phyloP scores from a whole-genome alignment of 53 echinoderm and acorn worm genomes.

The Pentamera pediparva region DNA sequence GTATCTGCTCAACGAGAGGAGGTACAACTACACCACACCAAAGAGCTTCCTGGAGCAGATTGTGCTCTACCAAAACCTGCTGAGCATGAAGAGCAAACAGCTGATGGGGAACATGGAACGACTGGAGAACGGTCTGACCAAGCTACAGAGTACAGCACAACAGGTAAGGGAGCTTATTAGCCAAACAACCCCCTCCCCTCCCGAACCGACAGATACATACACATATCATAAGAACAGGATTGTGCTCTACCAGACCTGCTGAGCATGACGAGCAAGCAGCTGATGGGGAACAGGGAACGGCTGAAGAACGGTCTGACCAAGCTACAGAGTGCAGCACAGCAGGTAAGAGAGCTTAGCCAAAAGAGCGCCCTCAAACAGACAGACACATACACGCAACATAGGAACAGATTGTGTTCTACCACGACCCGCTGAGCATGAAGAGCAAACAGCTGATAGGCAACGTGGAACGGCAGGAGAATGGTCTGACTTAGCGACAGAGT shows the following conservation, averaged over 20 bases:
- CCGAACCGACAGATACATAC: not conserved
- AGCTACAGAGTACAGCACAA: slow-evolving; percentile 94
- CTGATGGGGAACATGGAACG: slow-evolving; percentile 93
- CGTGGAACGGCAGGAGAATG: slow-evolving; percentile 96
- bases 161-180: slow-evolving; percentile 56
- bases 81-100: slow-evolving; percentile 75
- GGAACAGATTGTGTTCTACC: slow-evolving; percentile 97
- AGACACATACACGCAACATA: too few species aligned
- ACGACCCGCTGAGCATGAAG: slow-evolving; percentile 76
- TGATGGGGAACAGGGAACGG: slow-evolving; percentile 92
- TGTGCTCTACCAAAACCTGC: slow-evolving; percentile 82
- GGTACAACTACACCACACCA: slow-evolving; percentile 99
- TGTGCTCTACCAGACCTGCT: slow-evolving; percentile 86
- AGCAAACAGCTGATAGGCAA: slow-evolving; percentile 75
- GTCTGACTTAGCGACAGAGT: slow-evolving; percentile 95
- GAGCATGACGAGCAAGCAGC: slow-evolving; percentile 68
- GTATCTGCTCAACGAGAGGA: slow-evolving; percentile 81
- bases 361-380: not conserved
- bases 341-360: slow-evolving; percentile 50
- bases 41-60: slow-evolving; percentile 99
- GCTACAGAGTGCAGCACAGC: slow-evolving; percentile 93
- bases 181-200: not conserved
- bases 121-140: slow-evolving; percentile 93
- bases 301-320: slow-evolving; percentile 96
- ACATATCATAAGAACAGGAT: too few species aligned